Evolutionary conservation across 2,797 vertebrate species (phyloP).

Genomic region (Xenops minutus): DNA sequence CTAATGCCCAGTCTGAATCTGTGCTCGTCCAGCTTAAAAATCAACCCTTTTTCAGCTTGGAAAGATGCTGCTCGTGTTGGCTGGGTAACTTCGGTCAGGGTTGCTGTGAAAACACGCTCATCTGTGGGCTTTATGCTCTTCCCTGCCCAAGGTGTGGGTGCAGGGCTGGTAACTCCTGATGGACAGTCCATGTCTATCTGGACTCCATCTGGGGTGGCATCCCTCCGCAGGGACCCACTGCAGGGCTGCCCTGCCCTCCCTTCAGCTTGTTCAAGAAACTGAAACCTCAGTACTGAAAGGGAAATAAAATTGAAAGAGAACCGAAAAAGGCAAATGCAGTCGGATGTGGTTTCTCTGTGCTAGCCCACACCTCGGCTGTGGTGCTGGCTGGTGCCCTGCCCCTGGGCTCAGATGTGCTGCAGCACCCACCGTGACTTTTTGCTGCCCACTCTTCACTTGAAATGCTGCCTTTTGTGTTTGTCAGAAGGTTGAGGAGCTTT

Average conservation of each 20-base stretch:
- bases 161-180: fast-evolving
- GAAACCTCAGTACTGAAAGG: neutral
- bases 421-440: neutral
- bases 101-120: fast-evolving
- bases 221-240: neutral
- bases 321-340: neutral
- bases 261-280: neutral
- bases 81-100: fast-evolving
- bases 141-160: fast-evolving
- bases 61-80: neutral
- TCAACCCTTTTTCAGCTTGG: neutral
- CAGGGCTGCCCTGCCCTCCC: neutral
- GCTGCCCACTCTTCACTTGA: neutral
- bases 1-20: neutral
- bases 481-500: neutral
- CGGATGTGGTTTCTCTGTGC: neutral
- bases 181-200: fast-evolving
- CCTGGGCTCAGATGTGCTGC: neutral
- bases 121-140: neutral
- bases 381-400: neutral
- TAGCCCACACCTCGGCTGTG: neutral
- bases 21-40: neutral
- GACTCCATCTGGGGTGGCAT: fast-evolving
- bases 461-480: neutral
- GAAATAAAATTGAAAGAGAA: neutral